These are phyloP conservation scores for Amniataba percoides DNA, from an alignment of 2,797 vertebrate genomes.

Conservation along the genomic window DNA sequence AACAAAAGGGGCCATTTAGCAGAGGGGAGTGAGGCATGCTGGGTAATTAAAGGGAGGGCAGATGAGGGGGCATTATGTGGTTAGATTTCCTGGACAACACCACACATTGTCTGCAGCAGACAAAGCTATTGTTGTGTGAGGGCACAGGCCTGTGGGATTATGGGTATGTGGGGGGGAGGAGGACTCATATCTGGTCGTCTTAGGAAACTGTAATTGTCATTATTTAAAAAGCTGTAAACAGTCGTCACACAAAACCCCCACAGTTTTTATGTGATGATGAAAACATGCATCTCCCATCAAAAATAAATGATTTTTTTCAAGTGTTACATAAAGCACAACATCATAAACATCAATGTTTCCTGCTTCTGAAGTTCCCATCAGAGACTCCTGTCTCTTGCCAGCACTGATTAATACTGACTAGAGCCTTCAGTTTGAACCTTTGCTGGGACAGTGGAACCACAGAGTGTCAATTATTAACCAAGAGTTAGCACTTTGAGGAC, in stretches of 20 bases:
- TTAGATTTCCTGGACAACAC: conserved; percentile 73
- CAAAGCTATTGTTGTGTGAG: conserved; percentile 76
- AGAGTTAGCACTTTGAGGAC: background rate
- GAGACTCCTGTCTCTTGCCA: background rate
- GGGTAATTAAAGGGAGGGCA: conserved; percentile 76
- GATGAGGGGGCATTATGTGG: conserved; percentile 64
- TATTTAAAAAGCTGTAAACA: conserved; percentile 42
- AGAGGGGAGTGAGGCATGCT: conserved; percentile 63
- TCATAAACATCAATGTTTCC: background rate
- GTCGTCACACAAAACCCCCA: conserved; percentile 21
- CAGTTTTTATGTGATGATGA: too few species aligned
- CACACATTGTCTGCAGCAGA: conserved; percentile 69
- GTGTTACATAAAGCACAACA: background rate
- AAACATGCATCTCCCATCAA: background rate
- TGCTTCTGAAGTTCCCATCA: background rate
- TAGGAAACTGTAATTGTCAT: conserved; percentile 46
- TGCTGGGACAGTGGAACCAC: background rate
- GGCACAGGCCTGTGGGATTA: conserved; percentile 45
- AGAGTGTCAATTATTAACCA: conserved; percentile 19
- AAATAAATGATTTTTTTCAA: background rate
- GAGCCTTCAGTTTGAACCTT: background rate
- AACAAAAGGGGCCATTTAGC: conserved; percentile 75
- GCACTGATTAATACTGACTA: background rate
- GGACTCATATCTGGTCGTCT: conserved; percentile 32
- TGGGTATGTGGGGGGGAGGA: conserved; percentile 35